Evolutionary conservation across 2,888 invertebrate genomes (phyloP).

Genomic region (Muschampia plurimacula): DNA sequence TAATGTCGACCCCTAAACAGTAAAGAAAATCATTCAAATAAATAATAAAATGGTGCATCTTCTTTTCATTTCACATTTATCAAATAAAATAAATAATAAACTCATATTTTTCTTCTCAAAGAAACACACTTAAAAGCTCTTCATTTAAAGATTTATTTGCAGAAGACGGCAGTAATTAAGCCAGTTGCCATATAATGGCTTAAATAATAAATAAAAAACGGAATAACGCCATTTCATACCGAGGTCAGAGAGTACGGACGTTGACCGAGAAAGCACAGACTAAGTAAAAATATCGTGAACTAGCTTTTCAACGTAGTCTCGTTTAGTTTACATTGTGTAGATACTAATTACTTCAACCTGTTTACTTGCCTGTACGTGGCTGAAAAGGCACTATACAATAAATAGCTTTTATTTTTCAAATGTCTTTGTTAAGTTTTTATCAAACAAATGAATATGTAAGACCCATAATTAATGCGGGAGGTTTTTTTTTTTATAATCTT

Average conservation of each 20-base stretch:
- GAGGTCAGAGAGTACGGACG: constrained; percentile 28
- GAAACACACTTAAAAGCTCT: constrained; percentile 11
- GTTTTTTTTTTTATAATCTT: no score
- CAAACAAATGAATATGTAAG: no score
- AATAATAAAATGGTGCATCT: background rate
- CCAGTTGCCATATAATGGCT: constrained; percentile 32
- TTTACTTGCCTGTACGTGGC: constrained; percentile 20
- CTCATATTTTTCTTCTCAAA: background rate
- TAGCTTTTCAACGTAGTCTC: constrained; percentile 13
- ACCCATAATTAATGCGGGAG: no score
- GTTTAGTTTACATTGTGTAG: constrained; percentile 21
- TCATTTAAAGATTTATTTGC: constrained; percentile 31
- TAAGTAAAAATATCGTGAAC: constrained; percentile 22
- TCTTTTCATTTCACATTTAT: background rate
- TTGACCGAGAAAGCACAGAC: constrained; percentile 31
- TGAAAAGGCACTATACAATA: background rate
- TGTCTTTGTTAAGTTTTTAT: no score
- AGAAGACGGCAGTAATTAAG: constrained; percentile 34
- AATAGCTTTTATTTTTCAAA: no score
- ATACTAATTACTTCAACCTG: constrained; percentile 7
- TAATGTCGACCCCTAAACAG: no score
- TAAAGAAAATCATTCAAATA: background rate
- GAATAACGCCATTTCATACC: constrained; percentile 29
- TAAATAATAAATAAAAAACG: constrained; percentile 24
- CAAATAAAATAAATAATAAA: background rate